Percentiles rank a stretch among this genome's conserved stretches.
Conservation (phyloP, 2,888 invertebrate genomes). For the Osmoderma eremita region DNA sequence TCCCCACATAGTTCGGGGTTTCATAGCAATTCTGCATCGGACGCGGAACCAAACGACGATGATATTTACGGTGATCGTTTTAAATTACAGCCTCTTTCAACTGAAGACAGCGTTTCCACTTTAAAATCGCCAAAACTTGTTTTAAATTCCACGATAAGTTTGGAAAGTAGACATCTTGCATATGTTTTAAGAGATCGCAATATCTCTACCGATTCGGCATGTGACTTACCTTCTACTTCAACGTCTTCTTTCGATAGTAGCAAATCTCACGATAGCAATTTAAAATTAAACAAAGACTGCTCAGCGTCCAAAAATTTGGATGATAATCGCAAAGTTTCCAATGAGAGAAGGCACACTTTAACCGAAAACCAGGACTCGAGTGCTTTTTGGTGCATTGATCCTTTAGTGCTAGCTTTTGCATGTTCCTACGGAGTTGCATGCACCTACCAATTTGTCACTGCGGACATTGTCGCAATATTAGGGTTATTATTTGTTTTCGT, state of each 20-base stretch:
- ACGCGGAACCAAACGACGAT: conserved; percentile 35
- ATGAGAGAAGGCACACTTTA: conserved; percentile 51
- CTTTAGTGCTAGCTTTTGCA: conserved; percentile 78
- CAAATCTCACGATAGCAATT: conserved; percentile 5
- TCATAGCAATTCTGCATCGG: conserved; percentile 45
- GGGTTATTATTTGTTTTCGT: conserved; percentile 80
- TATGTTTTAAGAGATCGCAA: background rate
- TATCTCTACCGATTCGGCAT: background rate
- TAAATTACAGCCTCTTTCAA: conserved; percentile 17
- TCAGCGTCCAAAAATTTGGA: conserved; percentile 6
- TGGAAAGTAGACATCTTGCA: conserved; percentile 6
- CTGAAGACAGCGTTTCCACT: conserved; percentile 45
- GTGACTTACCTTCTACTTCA: conserved; percentile 1
- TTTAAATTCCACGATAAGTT: conserved; percentile 48
- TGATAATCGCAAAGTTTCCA: conserved; percentile 27
- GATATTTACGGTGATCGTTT: conserved; percentile 12
- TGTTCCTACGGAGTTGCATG: conserved; percentile 80
- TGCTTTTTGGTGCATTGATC: conserved; percentile 68
- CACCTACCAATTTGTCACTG: conserved; percentile 75
- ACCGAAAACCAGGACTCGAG: conserved; percentile 45
- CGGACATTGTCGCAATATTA: conserved; percentile 79
- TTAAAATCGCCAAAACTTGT: conserved; percentile 61
- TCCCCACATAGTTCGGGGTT: conserved; percentile 47
- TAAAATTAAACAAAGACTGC: background rate
- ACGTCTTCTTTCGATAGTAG: background rate